Base-by-base conservation (phyloP, 1,140 invertebrate species). In the Drosophila tropicalis region DNA sequence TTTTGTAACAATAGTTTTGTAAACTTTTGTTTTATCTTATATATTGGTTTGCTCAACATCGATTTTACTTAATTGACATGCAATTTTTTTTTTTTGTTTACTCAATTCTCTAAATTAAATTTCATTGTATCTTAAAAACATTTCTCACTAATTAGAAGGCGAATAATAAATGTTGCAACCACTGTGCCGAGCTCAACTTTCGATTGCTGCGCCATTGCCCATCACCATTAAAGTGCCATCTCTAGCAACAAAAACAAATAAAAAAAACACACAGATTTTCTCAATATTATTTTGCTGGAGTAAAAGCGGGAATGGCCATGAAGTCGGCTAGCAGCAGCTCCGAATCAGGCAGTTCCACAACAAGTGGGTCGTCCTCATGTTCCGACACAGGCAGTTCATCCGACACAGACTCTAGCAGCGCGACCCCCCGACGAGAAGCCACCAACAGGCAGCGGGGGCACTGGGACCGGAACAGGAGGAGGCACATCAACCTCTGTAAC, bases 401-500 rank as follows among this genome's bases (percentile, higher is more conserved):
- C 0, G 95, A 95, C 58, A 94, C 95, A 0, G 95, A 94, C 54
- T 95, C 95, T n/a, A 95, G 94, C 12, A 96, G 95, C 72, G 60
- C 82, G 5, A 70, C 70, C 22, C 22, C 67, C 79, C 25, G 72
- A 82, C 15, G 86, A 87, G 29, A 90, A 90, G 47, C 62, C 78
- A 12, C 19, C 62, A 15, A 29, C 47, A 36, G 17, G 17, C 57
- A 56, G 63, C 47, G 13, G 34, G 32, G 15, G 34, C 67, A 56
- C 29, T 58, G 9, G 62, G 75, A 3, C 63, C 57, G 67, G 12
- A 57, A 55, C 58, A 62, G 58, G 19, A 74, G 19, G 76, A 81
- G 34, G 65, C 47, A 56, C 72, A 51, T 36, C 77, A 60, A 22
- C 58, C 4, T 3, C 17, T 9, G 44, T 47, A 47, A 9, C 25